Conservation (phyloP, 1,140 invertebrate genomes). For the Dendroctonus valens region DNA sequence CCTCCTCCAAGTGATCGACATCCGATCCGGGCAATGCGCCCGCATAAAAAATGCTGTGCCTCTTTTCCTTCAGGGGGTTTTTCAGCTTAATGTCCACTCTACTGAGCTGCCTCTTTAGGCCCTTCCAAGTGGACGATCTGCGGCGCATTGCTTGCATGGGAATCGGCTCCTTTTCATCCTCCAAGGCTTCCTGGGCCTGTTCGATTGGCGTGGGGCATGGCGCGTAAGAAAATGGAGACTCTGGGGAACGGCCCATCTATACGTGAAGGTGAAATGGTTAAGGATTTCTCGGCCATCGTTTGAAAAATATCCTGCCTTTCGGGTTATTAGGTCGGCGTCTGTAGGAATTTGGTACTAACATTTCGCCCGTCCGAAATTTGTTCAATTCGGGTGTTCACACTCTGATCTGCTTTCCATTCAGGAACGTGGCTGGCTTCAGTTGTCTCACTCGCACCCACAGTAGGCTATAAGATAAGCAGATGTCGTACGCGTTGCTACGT, state of each 20-base stretch:
- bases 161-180: slow-evolving; percentile 40
- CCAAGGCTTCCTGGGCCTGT: slow-evolving; percentile 43
- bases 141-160: slow-evolving; percentile 46
- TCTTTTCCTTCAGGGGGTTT: slow-evolving; percentile 52
- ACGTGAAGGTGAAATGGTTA: neutral
- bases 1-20: slow-evolving; percentile 37
- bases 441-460: no score
- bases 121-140: slow-evolving; percentile 66
- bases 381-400: no score
- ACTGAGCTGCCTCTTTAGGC: slow-evolving; percentile 74
- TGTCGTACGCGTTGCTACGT: no score
- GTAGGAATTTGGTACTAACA: no score
- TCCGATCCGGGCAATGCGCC: slow-evolving; percentile 39
- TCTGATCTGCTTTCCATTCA: no score
- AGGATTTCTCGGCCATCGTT: no score
- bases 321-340: no score
- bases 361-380: no score
- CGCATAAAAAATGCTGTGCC: slow-evolving; percentile 48
- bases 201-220: slow-evolving; percentile 50
- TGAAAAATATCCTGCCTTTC: no score
- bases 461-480: no score
- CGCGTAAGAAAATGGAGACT: slow-evolving; percentile 45
- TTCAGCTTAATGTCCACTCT: slow-evolving; percentile 79
- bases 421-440: no score
- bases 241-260: slow-evolving; percentile 49